Base-by-base conservation (phyloP, 2,797 vertebrate genomes). In the Sebastes cheni region DNA sequence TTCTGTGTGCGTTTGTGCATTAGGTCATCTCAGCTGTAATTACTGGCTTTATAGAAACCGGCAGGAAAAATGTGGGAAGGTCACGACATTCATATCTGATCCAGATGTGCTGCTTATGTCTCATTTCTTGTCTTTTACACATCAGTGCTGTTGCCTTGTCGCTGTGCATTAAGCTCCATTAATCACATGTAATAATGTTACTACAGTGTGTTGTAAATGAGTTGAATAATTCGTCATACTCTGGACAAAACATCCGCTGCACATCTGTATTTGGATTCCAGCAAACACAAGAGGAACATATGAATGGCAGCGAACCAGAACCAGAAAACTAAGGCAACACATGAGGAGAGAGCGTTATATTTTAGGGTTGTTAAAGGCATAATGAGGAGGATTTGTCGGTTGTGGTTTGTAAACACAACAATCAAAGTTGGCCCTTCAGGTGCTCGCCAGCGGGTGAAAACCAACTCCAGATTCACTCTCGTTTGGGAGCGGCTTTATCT, bases 61-160 rank as follows among this genome's bases (percentile, higher is more conserved):
- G 50, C 46, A 61, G 74, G 66, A 73, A 66, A 77, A 58, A 32
- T 72, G 75, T 81, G 82, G 83, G 85, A 88, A 88, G 80, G 84
- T 85, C 80, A 62, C n/a, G 61, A 79, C 74, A 36, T 66, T 52
- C 14, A 36, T 46, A 65, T 84, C 22, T 22, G 34, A 60, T 64
- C 65, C 50, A 16, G 66, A 25, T 72, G 61, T 20, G 60, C 18
- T 30, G 27, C 67, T 46, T n/a, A 2, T 2, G n/a, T 76, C 56
- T 68, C 32, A 20, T 55, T 65, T 65, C 61, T 61, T 18, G 46
- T 70, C 46, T 75, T 46, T 36, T 55, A 32, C 72, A 61, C 59
- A 52, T 73, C 30, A 4, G 29, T 42, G 1, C 22, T 25, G 55
- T 54, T 25, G 32, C 29, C 5, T 11, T 55, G 75, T 68, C 56